phyloP scores from a whole-genome alignment of 2,888 invertebrate species.

The Atrina japonica region DNA sequence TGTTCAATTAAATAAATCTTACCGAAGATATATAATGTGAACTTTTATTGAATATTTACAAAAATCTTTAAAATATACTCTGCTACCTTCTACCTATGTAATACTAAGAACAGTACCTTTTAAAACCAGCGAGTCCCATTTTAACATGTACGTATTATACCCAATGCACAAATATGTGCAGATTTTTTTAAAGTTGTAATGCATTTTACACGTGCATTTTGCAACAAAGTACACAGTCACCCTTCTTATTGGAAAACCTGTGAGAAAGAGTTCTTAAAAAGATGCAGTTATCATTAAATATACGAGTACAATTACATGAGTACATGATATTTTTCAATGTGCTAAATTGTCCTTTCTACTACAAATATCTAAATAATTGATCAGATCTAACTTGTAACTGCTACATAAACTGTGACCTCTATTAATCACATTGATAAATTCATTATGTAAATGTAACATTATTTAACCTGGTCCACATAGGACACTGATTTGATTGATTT shows the following conservation, averaged over 20 bases:
- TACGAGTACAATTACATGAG: constrained; percentile 3
- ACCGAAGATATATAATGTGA: too few relatives aligned
- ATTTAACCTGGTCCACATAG: too few relatives aligned
- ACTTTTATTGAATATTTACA: background rate
- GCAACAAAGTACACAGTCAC: constrained; percentile 30
- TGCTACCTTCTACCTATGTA: constrained; percentile 9
- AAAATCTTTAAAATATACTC: background rate
- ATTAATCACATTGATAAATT: too few relatives aligned
- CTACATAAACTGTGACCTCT: too few relatives aligned
- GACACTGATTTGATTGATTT: too few relatives aligned
- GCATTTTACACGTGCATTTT: background rate
- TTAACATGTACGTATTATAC: constrained; percentile 2
- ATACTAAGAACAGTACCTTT: constrained; percentile 15
- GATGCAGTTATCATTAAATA: constrained; percentile 18
- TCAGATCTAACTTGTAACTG: too few relatives aligned
- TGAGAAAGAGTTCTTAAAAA: constrained; percentile 22
- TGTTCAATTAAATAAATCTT: too few relatives aligned
- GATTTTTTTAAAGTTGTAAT: too few relatives aligned
- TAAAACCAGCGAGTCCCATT: constrained; percentile 26
- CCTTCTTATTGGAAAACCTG: constrained; percentile 19
- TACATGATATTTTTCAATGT: too few relatives aligned
- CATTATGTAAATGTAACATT: too few relatives aligned
- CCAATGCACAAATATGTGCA: background rate
- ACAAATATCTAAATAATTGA: too few relatives aligned
- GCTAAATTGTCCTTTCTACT: too few relatives aligned